These are phyloP conservation scores for Merops nubicus DNA, from an alignment of 2,113 vertebrate species.

Conservation along the genomic window DNA sequence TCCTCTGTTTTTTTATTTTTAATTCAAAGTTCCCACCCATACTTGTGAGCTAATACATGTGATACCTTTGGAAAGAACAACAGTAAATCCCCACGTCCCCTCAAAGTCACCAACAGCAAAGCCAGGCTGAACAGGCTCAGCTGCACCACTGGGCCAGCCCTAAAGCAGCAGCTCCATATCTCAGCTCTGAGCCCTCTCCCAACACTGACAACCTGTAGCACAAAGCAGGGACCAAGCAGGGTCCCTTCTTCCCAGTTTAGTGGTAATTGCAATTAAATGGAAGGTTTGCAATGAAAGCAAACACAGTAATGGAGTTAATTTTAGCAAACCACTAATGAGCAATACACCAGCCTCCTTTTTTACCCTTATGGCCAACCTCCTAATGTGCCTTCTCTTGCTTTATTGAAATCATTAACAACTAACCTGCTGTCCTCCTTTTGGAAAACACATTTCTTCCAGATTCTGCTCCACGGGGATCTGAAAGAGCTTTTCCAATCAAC, in stretches of 20 bases:
- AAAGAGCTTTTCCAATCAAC: conserved; percentile 65
- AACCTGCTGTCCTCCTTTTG: conserved; percentile 61
- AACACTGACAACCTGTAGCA: neutral
- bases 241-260: neutral
- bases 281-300: conserved; percentile 58
- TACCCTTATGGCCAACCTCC: conserved; percentile 50
- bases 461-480: conserved; percentile 28
- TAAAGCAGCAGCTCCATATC: neutral
- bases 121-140: neutral
- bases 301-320: conserved; percentile 65
- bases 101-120: neutral
- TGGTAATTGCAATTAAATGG: conserved; percentile 9
- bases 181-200: neutral
- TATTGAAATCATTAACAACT: conserved; percentile 65
- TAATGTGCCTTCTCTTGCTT: conserved; percentile 47
- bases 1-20: neutral
- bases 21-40: neutral
- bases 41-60: neutral
- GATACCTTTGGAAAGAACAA: neutral
- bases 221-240: neutral
- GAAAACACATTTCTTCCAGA: conserved; percentile 47
- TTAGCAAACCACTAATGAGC: conserved; percentile 66
- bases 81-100: neutral
- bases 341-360: conserved; percentile 20
- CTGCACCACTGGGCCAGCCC: neutral